Base-by-base conservation (phyloP, 1,140 invertebrate species). In the Panonychus citri region DNA sequence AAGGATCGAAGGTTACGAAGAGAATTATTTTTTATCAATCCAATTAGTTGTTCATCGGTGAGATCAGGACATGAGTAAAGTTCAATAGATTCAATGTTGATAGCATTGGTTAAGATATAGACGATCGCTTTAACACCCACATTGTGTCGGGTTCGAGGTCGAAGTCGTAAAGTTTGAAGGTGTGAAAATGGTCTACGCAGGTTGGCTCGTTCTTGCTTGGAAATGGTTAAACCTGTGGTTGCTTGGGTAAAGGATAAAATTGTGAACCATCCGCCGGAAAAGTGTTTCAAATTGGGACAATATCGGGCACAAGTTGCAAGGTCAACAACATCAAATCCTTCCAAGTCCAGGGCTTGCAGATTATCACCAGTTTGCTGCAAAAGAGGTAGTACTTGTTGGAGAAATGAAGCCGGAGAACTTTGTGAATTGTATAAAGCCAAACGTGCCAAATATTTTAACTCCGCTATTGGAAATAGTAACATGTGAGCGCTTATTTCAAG, bases 241-340 rank as follows among this genome's bases (percentile, higher is more conserved):
- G 34, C 27, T 24, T 26, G 54, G 27, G 27, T 34, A 34, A 10
- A 13, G 46, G 42, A 55, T 15, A 62, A 37, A 15, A 61, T 54
- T 1, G 57, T 63, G 43, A 64, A 64, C 60, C 62, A 64, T 37
- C 59, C 60, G 26, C 58, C 62, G 27, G 58, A 62, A 49, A 64
- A 62, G 13, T 56, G 48, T 15, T 51, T 39, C n/a, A 64, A 54
- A 48, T 61, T 62, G 15, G 63, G 60, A 54, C 63, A 64, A 25
- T 54, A 53, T 52, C 54, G 49, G 30, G 60, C 56, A 24, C 42
- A 59, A 54, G 54, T 60, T n/a, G 53, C 39, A 25, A 64, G 54
- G 34, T 64, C 63, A 15, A 64, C 57, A 19, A 62, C 30, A 39
- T 64, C 63, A 40, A 62, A 64, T 17, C 59, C 40, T 57, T 60